Conservation (phyloP, 1,140 invertebrate genomes). For the Bombus picipes region DNA sequence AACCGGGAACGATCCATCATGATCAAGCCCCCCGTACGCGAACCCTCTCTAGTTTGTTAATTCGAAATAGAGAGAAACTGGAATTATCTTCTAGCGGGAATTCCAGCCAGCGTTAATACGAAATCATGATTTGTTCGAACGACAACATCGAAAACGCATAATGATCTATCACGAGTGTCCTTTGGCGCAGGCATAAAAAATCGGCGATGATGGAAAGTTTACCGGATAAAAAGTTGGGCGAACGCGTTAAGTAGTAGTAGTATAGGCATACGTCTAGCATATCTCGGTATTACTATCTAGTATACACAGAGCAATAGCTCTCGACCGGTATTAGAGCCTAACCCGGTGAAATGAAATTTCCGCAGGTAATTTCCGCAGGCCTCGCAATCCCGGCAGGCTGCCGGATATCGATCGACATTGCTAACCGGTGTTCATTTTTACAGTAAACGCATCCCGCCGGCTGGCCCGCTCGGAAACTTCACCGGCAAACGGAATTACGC, state of each 20-base stretch:
- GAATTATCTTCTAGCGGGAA: not conserved
- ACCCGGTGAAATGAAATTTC: slow-evolving; percentile 55
- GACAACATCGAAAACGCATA: not conserved
- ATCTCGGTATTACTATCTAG: slow-evolving; percentile 25
- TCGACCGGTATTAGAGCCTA: slow-evolving; percentile 43
- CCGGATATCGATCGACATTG: slow-evolving; percentile 46
- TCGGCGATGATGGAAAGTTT: no score
- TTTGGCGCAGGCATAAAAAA: not conserved
- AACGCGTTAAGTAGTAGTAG: slow-evolving; percentile 22
- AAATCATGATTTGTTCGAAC: not conserved
- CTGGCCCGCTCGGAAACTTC: not conserved
- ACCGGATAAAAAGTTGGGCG: not conserved
- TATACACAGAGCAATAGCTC: slow-evolving; percentile 31
- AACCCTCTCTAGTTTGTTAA: not conserved
- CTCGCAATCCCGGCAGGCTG: slow-evolving; percentile 29
- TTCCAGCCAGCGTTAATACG: not conserved
- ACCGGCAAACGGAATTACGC: slow-evolving; percentile 25
- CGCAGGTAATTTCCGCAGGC: slow-evolving; percentile 52
- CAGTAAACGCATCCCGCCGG: not conserved
- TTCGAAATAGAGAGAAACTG: not conserved
- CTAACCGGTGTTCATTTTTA: slow-evolving; percentile 37
- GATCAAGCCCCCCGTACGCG: not conserved
- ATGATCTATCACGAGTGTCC: not conserved
- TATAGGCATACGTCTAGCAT: not conserved
- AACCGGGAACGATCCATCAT: slow-evolving; percentile 8